These are phyloP conservation scores for Ceratina japonica DNA, from an alignment of 1,140 invertebrate genomes.

Conservation along the genomic window DNA sequence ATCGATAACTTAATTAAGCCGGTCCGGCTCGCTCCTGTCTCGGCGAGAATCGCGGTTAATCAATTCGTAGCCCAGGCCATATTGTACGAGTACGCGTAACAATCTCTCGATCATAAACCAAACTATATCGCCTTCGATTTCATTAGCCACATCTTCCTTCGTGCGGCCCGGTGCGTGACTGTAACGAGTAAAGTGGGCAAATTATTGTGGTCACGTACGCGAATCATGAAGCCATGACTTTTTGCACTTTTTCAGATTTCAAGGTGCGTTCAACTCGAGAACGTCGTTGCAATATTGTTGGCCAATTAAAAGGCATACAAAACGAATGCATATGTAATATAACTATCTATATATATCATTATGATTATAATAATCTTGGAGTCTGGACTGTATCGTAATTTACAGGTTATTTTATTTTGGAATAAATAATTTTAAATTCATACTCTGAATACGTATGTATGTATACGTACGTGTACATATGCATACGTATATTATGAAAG, in stretches of 20 bases:
- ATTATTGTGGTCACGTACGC: slow-evolving; percentile 56
- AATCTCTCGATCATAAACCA: slow-evolving; percentile 71
- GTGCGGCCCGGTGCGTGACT: slow-evolving; percentile 71
- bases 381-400: too few species aligned
- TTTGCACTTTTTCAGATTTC: slow-evolving; percentile 25
- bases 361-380: too few species aligned
- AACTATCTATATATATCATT: too few species aligned
- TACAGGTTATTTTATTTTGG: too few species aligned
- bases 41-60: slow-evolving; percentile 68
- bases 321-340: too few species aligned
- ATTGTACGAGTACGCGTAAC: slow-evolving; percentile 70
- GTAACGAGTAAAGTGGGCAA: slow-evolving; percentile 67
- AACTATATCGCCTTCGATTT: slow-evolving; percentile 71
- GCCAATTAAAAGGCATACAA: too few species aligned
- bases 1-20: slow-evolving; percentile 77
- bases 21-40: slow-evolving; percentile 29
- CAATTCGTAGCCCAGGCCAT: slow-evolving; percentile 63
- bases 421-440: too few species aligned
- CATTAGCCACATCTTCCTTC: slow-evolving; percentile 73
- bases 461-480: too few species aligned
- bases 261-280: slow-evolving; percentile 27
- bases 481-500: too few species aligned
- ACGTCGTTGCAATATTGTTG: slow-evolving; percentile 7
- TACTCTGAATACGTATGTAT: too few species aligned
- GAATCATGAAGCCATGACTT: slow-evolving; percentile 21